Evolutionary conservation across 2,888 invertebrate species (phyloP).

Genomic region (Xestia xanthographa): DNA sequence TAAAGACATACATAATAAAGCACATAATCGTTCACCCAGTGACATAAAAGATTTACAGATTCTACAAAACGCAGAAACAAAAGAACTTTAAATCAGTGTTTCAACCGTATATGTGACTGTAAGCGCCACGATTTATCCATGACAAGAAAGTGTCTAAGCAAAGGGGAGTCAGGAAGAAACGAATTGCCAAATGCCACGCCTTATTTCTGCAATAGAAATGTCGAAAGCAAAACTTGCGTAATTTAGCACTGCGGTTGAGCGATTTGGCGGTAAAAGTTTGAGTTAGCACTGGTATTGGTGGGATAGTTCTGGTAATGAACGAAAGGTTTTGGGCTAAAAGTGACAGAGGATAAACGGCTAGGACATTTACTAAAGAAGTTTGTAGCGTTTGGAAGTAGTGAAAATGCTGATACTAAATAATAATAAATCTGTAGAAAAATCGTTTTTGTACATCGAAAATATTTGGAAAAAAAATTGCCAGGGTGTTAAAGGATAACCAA

Average conservation of each 20-base stretch:
- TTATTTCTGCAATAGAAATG: slow-evolving; percentile 50
- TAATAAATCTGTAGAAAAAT: too few relatives aligned
- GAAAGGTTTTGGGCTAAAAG: background rate
- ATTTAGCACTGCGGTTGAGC: slow-evolving; percentile 38
- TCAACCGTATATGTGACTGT: slow-evolving; percentile 13
- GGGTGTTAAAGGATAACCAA: too few relatives aligned
- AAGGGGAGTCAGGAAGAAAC: slow-evolving; percentile 25
- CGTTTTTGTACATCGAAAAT: too few relatives aligned
- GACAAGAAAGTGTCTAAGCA: slow-evolving; percentile 58
- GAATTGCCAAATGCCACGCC: slow-evolving; percentile 54
- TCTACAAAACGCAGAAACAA: background rate
- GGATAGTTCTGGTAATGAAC: background rate
- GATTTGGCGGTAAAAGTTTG: slow-evolving; percentile 32
- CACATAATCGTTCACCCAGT: too few relatives aligned
- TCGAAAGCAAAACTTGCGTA: slow-evolving; percentile 50
- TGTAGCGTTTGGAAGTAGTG: background rate
- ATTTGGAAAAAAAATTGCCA: too few relatives aligned
- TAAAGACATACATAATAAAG: background rate
- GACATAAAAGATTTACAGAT: background rate
- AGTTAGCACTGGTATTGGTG: background rate
- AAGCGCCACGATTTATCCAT: slow-evolving; percentile 42
- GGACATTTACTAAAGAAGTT: background rate
- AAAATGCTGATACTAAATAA: background rate
- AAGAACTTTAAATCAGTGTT: slow-evolving; percentile 23
- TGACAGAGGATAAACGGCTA: background rate